Conservation (phyloP, 2,797 vertebrate species). For the Mus caroli region DNA sequence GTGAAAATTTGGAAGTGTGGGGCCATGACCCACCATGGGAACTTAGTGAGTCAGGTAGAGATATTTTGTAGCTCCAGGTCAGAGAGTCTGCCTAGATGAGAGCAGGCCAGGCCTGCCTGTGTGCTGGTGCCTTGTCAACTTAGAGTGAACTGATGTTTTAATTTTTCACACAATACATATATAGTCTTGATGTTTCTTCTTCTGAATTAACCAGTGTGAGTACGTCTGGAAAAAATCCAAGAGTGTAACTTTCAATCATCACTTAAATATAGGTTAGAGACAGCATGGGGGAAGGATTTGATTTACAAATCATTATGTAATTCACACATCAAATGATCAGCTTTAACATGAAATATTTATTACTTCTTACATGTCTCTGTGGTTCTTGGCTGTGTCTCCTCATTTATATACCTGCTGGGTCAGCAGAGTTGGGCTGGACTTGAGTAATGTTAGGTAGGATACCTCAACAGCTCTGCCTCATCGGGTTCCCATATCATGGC, state of each 20-base stretch:
- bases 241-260: neutral
- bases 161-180: no score
- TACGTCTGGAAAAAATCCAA: slow-evolving; percentile 5
- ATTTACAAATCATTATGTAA: slow-evolving; percentile 10
- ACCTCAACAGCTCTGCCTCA: neutral
- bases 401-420: neutral
- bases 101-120: no score
- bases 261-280: slow-evolving; percentile 33
- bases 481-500: neutral
- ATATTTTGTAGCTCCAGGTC: no score
- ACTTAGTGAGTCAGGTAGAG: no score
- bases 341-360: slow-evolving; percentile 1
- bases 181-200: neutral
- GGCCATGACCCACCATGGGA: no score
- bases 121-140: no score
- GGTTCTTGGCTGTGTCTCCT: neutral
- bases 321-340: slow-evolving; percentile 40
- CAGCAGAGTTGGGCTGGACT: neutral
- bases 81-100: no score
- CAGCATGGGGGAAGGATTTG: slow-evolving; percentile 16
- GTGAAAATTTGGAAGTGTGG: no score
- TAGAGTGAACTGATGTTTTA: no score
- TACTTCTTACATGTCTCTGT: neutral
- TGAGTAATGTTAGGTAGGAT: neutral
- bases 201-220: neutral